Percentiles rank a stretch among this genome's conserved stretches.
Conservation (phyloP, 2,797 vertebrate species). For the Eospalax fontanierii region DNA sequence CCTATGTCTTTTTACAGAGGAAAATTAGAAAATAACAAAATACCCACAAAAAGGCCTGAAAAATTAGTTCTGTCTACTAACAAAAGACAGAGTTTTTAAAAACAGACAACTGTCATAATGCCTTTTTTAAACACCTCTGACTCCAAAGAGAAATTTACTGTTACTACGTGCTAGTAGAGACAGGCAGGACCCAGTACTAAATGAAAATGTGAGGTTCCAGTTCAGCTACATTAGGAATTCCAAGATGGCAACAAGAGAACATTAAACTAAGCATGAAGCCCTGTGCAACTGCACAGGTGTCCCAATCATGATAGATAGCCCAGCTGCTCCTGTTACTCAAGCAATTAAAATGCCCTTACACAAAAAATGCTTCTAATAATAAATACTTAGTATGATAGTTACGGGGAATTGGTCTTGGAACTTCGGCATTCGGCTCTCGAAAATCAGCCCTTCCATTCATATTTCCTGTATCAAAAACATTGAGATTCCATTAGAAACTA, state of each 20-base stretch:
- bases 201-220: not conserved
- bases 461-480: constrained; percentile 81
- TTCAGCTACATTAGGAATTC: constrained; percentile 59
- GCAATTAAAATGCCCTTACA: constrained; percentile 25
- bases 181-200: not conserved
- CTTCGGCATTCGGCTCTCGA: constrained; percentile 82
- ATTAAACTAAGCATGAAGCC: constrained; percentile 2
- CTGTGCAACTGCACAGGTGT: not conserved
- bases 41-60: constrained; percentile 9
- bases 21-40: constrained; percentile 76
- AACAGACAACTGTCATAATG: not conserved
- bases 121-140: not conserved
- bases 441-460: constrained; percentile 84
- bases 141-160: constrained; percentile 61
- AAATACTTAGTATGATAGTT: constrained; percentile 79
- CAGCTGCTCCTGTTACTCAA: constrained; percentile 31
- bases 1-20: constrained; percentile 85
- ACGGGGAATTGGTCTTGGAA: constrained; percentile 82
- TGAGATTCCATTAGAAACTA: constrained; percentile 62
- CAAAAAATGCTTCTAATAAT: constrained; percentile 51
- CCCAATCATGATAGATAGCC: not conserved
- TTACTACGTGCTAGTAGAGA: not conserved
- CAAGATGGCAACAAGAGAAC: not conserved
- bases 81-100: not conserved
- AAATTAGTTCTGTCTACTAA: constrained; percentile 53